Conservation (phyloP, 2,797 vertebrate genomes). For the Sebastes vulpes region DNA sequence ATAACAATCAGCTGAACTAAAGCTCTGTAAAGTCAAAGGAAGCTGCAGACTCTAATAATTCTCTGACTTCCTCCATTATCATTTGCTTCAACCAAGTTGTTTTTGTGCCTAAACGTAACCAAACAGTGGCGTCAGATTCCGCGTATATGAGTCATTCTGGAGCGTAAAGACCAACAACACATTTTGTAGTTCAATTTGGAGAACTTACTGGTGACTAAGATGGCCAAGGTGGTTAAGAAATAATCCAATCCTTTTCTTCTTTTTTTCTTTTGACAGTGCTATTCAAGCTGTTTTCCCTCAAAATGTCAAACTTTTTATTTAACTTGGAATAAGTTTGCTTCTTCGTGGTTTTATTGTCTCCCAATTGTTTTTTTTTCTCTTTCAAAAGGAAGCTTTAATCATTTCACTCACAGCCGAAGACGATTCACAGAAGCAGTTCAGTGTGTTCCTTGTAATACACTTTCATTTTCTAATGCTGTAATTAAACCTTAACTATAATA, state of each 20-base stretch:
- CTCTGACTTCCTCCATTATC: not conserved
- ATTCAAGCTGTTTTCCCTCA: not conserved
- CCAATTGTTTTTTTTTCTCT: not conserved
- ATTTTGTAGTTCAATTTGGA: not conserved
- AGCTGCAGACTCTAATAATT: not conserved
- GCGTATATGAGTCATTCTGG: not conserved
- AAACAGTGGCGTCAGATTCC: not conserved
- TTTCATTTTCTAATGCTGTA: conserved; percentile 68
- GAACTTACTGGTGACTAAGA: not conserved
- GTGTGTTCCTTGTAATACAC: conserved; percentile 31
- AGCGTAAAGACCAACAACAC: not conserved
- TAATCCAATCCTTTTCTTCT: not conserved
- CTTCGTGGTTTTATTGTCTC: not conserved
- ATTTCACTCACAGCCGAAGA: conserved; percentile 4
- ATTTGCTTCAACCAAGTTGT: not conserved
- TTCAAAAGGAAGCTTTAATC: conserved; percentile 4
- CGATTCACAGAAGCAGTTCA: conserved; percentile 2
- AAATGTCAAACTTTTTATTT: not conserved
- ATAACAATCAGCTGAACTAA: no score
- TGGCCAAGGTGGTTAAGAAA: not conserved
- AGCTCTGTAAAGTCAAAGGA: not conserved
- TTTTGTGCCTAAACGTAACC: not conserved
- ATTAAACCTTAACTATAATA: conserved; percentile 81
- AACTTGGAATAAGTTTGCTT: not conserved
- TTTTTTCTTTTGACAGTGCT: not conserved